Conservation (phyloP, 2,888 invertebrate genomes). For the Oegoconia quadripuncta region DNA sequence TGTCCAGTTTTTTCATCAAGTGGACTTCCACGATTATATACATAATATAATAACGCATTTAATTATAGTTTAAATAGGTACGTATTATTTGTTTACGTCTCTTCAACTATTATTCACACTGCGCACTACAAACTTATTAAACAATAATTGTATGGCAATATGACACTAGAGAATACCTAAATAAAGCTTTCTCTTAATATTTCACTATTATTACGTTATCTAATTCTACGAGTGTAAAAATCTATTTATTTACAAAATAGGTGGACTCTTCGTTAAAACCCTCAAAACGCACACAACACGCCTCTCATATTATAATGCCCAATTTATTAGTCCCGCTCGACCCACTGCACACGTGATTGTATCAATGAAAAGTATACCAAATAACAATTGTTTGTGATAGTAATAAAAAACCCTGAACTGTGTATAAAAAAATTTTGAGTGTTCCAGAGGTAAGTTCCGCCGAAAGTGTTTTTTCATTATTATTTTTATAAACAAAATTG, state of each 20-base stretch:
- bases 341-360: no score
- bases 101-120: constrained; percentile 8
- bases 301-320: constrained; percentile 5
- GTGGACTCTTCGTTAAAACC: constrained; percentile 76
- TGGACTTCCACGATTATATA: neutral
- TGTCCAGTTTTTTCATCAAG: neutral
- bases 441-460: no score
- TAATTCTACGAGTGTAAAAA: constrained; percentile 65
- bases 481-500: no score
- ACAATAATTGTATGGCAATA: constrained; percentile 54
- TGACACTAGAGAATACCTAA: constrained; percentile 56
- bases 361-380: no score
- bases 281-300: constrained; percentile 65
- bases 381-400: no score
- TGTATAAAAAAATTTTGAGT: no score
- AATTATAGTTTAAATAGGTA: neutral
- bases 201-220: constrained; percentile 41
- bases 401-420: no score
- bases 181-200: constrained; percentile 66
- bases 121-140: constrained; percentile 15
- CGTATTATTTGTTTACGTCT: neutral
- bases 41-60: neutral
- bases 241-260: constrained; percentile 77
- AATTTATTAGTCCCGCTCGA: no score
- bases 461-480: no score